phyloP scores from a whole-genome alignment of 2,888 invertebrate genomes.

The Dynastes grantii region DNA sequence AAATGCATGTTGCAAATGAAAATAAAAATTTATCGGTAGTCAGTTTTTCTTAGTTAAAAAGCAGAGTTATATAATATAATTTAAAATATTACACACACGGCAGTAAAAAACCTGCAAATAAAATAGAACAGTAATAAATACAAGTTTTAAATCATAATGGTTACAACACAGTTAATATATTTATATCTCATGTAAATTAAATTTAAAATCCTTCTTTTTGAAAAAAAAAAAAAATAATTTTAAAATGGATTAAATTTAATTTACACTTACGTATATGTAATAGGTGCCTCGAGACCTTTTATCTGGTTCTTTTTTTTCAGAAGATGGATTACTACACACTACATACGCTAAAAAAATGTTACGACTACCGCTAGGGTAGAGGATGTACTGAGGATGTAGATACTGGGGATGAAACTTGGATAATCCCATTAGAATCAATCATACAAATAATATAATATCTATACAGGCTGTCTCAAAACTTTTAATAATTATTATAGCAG shows the following conservation, averaged over 20 bases:
- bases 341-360: slow-evolving; percentile 50
- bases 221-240: not conserved
- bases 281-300: slow-evolving; percentile 47
- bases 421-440: slow-evolving; percentile 51
- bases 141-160: not conserved
- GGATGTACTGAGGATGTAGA: slow-evolving; percentile 48
- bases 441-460: slow-evolving; percentile 46
- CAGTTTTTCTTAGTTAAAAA: slow-evolving; percentile 60
- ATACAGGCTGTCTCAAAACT: too few relatives aligned
- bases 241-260: not conserved
- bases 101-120: slow-evolving; percentile 62
- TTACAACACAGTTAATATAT: too few relatives aligned
- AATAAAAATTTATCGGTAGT: slow-evolving; percentile 52
- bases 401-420: slow-evolving; percentile 22
- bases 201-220: slow-evolving; percentile 52
- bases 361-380: slow-evolving; percentile 55
- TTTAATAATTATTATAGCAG: too few relatives aligned
- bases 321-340: slow-evolving; percentile 50
- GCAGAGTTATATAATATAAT: slow-evolving; percentile 61
- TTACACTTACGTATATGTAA: slow-evolving; percentile 8
- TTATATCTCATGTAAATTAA: too few relatives aligned
- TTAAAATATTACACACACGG: slow-evolving; percentile 69
- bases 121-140: slow-evolving; percentile 37
- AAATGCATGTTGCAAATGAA: slow-evolving; percentile 57
- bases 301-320: not conserved